Conservation (phyloP, 2,113 vertebrate genomes). For the Elephantulus edwardii region DNA sequence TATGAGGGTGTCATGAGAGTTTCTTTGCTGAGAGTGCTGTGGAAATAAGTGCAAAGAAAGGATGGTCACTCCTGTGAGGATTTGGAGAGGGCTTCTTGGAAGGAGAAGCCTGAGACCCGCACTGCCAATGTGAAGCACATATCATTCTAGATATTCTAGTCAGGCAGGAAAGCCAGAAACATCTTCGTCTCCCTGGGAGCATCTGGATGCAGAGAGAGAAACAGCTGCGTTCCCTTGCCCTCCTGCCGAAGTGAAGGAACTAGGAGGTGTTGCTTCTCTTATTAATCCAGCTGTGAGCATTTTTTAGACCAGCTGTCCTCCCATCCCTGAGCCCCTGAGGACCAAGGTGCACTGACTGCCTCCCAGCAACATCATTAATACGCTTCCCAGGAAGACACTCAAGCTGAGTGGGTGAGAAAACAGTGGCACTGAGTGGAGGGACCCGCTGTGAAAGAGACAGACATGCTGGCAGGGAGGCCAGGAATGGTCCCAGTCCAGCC, state of each 20-base stretch:
- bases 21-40: background rate
- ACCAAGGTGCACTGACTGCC: background rate
- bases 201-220: slow-evolving; percentile 39
- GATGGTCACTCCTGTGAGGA: background rate
- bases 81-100: background rate
- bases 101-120: background rate
- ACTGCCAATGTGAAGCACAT: background rate
- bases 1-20: background rate
- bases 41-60: background rate
- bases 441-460: background rate
- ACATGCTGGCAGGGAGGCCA: background rate
- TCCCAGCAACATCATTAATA: slow-evolving; percentile 52
- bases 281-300: slow-evolving; percentile 63
- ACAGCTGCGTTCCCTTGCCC: background rate
- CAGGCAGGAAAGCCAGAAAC: background rate
- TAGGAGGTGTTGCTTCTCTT: slow-evolving; percentile 43
- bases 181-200: background rate
- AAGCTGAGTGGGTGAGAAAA: background rate
- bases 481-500: background rate
- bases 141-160: slow-evolving; percentile 17
- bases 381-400: slow-evolving; percentile 20
- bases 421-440: background rate
- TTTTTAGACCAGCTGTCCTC: slow-evolving; percentile 59
- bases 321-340: slow-evolving; percentile 28
- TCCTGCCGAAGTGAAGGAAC: background rate